These are phyloP conservation scores for Drosophila pseudoananassae DNA, from an alignment of 1,140 invertebrate genomes.

Conservation along the genomic window DNA sequence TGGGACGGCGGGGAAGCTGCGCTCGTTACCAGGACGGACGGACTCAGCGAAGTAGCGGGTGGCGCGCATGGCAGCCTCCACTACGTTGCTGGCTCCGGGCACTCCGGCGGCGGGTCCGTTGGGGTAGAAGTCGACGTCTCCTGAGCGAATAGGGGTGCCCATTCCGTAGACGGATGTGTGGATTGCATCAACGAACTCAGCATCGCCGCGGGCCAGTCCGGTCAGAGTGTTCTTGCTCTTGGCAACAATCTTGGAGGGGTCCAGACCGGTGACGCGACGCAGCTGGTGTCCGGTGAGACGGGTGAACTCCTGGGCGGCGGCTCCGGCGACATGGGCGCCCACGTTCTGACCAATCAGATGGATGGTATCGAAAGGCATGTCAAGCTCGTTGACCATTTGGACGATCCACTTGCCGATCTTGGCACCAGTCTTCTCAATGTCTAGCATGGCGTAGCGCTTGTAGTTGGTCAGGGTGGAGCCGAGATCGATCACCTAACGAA, in stretches of 20 bases:
- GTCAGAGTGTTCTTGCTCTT: conserved; percentile 85
- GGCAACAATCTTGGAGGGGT: conserved; percentile 89
- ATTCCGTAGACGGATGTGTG: conserved; percentile 91
- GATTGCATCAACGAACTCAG: conserved; percentile 88
- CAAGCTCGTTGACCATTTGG: conserved; percentile 24
- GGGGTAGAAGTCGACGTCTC: conserved; percentile 91
- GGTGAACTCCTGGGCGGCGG: conserved; percentile 87
- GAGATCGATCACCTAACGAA: not conserved
- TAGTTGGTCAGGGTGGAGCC: conserved; percentile 29
- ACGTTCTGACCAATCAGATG: conserved; percentile 64
- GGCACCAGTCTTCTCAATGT: conserved; percentile 69
- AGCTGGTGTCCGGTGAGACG: conserved; percentile 84
- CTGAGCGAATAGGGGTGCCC: conserved; percentile 88
- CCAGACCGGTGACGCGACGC: conserved; percentile 88
- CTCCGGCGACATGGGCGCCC: conserved; percentile 19
- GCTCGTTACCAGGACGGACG: conserved; percentile 84
- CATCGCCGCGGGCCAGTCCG: conserved; percentile 85
- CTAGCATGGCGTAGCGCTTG: conserved; percentile 61
- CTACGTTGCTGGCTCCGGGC: conserved; percentile 85
- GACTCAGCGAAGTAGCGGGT: conserved; percentile 88
- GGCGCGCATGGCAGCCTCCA: conserved; percentile 88
- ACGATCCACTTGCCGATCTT: conserved; percentile 43
- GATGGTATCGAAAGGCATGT: conserved; percentile 72
- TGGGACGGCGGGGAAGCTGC: conserved; percentile 70
- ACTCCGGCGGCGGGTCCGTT: conserved; percentile 86